Conservation (phyloP, 2,113 vertebrate genomes). For the Albula goreensis region DNA sequence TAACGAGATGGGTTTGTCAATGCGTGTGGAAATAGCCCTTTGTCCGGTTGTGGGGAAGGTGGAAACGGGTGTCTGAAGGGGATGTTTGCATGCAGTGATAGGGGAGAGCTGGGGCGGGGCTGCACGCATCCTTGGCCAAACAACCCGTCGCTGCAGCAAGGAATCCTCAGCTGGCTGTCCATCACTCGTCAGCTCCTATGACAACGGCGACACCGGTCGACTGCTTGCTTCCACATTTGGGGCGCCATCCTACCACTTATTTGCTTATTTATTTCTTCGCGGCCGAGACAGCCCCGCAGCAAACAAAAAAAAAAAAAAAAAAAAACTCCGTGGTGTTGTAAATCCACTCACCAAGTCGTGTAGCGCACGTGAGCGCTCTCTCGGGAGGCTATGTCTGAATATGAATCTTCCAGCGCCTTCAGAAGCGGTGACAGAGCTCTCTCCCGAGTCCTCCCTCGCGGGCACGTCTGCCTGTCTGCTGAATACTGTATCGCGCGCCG, state of each 20-base stretch:
- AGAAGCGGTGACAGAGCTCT: not conserved
- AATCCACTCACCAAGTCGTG: not conserved
- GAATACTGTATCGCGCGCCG: not conserved
- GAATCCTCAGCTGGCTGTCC: not conserved
- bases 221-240: not conserved
- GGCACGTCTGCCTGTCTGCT: not conserved
- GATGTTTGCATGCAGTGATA: not conserved
- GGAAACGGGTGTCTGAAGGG: not conserved
- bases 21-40: no score
- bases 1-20: not conserved
- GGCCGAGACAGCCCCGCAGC: not conserved
- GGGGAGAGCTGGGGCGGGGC: not conserved
- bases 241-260: not conserved
- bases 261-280: conserved; percentile 1
- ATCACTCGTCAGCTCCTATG: not conserved
- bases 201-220: not conserved
- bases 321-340: not conserved
- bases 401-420: conserved; percentile 1
- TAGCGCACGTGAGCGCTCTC: not conserved
- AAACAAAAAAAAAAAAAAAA: not conserved
- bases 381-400: not conserved
- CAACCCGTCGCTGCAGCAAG: not conserved
- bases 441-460: not conserved
- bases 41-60: not conserved
- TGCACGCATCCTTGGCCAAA: not conserved